phyloP scores from a whole-genome alignment of 2,888 invertebrate genomes.

The Zootermopsis nevadensis region DNA sequence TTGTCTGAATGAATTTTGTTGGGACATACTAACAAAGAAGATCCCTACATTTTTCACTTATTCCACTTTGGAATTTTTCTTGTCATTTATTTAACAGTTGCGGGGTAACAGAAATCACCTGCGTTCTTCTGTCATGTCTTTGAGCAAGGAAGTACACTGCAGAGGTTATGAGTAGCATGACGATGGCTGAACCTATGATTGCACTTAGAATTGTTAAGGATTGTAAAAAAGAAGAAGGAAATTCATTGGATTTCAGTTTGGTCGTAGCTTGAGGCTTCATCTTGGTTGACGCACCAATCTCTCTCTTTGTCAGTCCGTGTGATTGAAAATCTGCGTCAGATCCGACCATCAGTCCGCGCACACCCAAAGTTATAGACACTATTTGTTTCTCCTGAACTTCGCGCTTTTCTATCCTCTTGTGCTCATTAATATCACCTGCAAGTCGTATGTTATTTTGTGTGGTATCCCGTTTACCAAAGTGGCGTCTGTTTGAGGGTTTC shows the following conservation, averaged over 20 bases:
- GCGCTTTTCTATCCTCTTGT: slow-evolving; percentile 51
- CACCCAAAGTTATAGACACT: slow-evolving; percentile 55
- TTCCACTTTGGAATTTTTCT: not conserved
- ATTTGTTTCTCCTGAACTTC: slow-evolving; percentile 53
- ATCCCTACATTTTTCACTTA: not conserved
- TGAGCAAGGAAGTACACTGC: slow-evolving; percentile 12
- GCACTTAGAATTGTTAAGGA: not conserved
- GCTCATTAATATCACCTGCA: slow-evolving; percentile 52
- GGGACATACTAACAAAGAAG: not conserved
- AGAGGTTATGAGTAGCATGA: not conserved
- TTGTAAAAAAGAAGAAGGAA: no score
- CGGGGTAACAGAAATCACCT: not conserved
- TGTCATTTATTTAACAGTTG: not conserved
- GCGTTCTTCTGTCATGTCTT: not conserved
- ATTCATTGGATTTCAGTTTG: not conserved
- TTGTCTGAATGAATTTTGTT: not conserved
- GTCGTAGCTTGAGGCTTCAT: not conserved
- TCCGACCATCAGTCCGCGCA: slow-evolving; percentile 54
- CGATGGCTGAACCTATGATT: not conserved
- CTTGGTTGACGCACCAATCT: not conserved
- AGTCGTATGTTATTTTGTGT: slow-evolving; percentile 64
- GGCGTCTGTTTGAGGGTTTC: slow-evolving; percentile 44
- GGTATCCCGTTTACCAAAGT: slow-evolving; percentile 55
- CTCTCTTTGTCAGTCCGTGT: slow-evolving; percentile 63
- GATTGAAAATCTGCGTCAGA: slow-evolving; percentile 60